Base-by-base conservation (phyloP, 2,888 invertebrate genomes). In the Stenodera caucasica region DNA sequence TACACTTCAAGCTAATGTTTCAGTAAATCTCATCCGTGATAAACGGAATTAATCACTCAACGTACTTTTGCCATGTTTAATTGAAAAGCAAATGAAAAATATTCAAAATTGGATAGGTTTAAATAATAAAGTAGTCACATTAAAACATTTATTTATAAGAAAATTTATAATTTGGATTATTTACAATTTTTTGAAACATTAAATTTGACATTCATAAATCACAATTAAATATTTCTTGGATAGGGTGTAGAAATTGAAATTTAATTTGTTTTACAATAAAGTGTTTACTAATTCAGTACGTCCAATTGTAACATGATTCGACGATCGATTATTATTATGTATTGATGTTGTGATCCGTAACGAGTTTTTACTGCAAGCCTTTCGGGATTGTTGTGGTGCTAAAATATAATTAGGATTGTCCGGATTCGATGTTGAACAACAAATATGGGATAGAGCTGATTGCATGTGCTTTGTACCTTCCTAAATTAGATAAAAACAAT, bases 401-500 rank as follows among this genome's bases (percentile, higher is more conserved):
- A 76, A 65, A 40, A 70, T 68, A 56, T 73, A 69, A 50, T 74
- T 67, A 35, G 70, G 65, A 60, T 73, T 70, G 62, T 74, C 65
- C 56, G 74, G 62, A 54, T 70, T 57, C 54, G 73, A 68, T 40
- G 40, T 21, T 32, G 68, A 67, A 61, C 75, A 75, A 61, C 75
- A 75, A 49, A 71, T 59, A 26, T 70, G 71, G 12, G 74, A 67
- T 0, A 79, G 63, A 2, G 76, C 77, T 23, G 75, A 66, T 63
- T 78, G 75, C 82, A 82, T 82, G 45, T 78, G 73, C 55, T 76
- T 75, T 11, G 78, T 80, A 21, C 81, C 81, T 35, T 80, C 78
- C 81, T 82, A 72, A 32, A 75, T 74, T 49, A 53, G 40, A 26
- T 18, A 11, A 7, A n/a, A 50, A 59, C 61, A 9, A 40, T 8